Conservation (phyloP, 1,140 invertebrate species). For the Leptestheria dahalacensis region DNA sequence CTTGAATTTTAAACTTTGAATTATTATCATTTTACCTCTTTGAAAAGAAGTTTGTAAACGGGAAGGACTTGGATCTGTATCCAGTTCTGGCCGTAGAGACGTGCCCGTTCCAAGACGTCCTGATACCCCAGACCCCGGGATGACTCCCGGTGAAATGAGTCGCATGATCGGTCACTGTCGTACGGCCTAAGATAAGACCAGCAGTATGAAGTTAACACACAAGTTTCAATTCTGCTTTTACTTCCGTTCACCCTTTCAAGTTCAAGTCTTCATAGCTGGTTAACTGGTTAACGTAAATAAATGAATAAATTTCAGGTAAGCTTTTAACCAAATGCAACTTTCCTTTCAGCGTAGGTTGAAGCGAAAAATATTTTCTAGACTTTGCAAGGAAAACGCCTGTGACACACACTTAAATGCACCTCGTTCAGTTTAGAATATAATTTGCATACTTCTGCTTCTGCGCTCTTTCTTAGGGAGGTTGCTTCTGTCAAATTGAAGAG, state of each 20-base stretch:
- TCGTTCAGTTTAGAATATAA: too few species aligned
- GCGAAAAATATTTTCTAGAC: too few species aligned
- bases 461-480: too few species aligned
- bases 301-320: too few species aligned
- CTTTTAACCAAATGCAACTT: too few species aligned
- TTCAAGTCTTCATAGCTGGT: too few species aligned
- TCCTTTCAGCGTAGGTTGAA: too few species aligned
- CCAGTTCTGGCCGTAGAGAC: conserved; percentile 23
- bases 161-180: conserved; percentile 19
- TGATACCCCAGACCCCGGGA: conserved; percentile 18
- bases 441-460: too few species aligned
- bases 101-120: conserved; percentile 17
- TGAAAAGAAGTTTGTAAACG: conserved; percentile 12
- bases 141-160: conserved; percentile 18
- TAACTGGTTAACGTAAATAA: too few species aligned
- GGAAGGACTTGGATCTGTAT: conserved; percentile 25
- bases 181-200: conserved; percentile 16
- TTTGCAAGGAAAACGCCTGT: too few species aligned
- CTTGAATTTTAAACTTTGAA: conserved; percentile 3
- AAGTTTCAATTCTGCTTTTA: neutral
- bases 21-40: conserved; percentile 7
- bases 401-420: too few species aligned
- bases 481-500: too few species aligned
- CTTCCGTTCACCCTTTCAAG: neutral
- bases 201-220: neutral